These are phyloP conservation scores for Tiaroga cobitis DNA, from an alignment of 2,797 vertebrate genomes.

Conservation along the genomic window DNA sequence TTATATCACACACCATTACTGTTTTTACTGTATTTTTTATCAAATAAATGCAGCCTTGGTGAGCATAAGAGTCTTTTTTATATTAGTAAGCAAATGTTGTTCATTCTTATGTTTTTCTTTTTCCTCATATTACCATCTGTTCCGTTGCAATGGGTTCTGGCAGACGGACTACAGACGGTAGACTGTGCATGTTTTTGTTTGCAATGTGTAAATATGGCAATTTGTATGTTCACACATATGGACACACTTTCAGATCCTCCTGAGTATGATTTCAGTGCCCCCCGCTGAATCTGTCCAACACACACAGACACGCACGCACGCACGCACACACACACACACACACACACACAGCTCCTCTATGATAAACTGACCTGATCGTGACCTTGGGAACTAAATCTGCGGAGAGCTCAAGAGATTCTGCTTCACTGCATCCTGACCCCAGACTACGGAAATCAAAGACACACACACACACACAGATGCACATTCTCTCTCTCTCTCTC, in stretches of 20 bases:
- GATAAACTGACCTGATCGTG: constrained; percentile 30
- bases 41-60: background rate
- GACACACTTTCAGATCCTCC: background rate
- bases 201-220: background rate
- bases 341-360: background rate
- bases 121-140: constrained; percentile 20
- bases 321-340: background rate
- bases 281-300: background rate
- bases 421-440: constrained; percentile 50
- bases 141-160: background rate
- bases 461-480: constrained; percentile 9
- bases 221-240: constrained; percentile 27
- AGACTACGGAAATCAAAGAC: constrained; percentile 48
- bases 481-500: background rate
- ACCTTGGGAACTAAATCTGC: constrained; percentile 46
- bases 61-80: background rate
- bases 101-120: constrained; percentile 3
- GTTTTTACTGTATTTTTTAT: background rate
- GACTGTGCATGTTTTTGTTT: constrained; percentile 22
- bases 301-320: background rate
- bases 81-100: background rate
- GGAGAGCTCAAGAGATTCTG: constrained; percentile 48
- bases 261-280: background rate
- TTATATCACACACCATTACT: background rate
- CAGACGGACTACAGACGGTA: background rate